Conservation (phyloP, 2,797 vertebrate species). For the Microctenopoma steveboyesi region DNA sequence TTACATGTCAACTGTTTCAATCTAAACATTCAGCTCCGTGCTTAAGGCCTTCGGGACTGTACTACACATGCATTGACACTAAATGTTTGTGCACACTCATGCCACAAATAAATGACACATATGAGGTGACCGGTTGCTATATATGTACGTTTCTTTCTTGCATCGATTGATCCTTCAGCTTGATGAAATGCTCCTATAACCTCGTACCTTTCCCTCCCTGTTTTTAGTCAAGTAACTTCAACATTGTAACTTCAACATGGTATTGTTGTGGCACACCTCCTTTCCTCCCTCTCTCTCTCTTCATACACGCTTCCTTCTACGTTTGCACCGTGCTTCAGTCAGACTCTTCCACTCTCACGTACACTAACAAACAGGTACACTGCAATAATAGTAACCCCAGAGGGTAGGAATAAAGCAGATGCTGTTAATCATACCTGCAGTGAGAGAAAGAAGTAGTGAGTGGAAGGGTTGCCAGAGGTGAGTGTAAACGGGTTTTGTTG, state of each 20-base stretch:
- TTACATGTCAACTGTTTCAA: slow-evolving; percentile 43
- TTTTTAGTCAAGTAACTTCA: slow-evolving; percentile 41
- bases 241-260: background rate
- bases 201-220: background rate
- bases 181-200: slow-evolving; percentile 1
- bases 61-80: slow-evolving; percentile 1
- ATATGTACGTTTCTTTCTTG: background rate
- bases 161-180: slow-evolving; percentile 18
- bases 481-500: slow-evolving; percentile 1
- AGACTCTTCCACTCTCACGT: slow-evolving; percentile 14
- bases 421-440: slow-evolving; percentile 64
- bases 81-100: background rate
- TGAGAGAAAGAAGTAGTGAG: slow-evolving; percentile 22
- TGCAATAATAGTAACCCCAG: slow-evolving; percentile 51
- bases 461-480: slow-evolving; percentile 17
- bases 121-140: slow-evolving; percentile 7
- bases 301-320: slow-evolving; percentile 55
- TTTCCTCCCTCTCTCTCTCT: slow-evolving; percentile 42
- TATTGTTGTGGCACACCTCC: slow-evolving; percentile 44
- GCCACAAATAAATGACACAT: background rate
- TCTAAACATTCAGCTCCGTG: slow-evolving; percentile 29
- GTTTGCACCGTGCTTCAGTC: slow-evolving; percentile 21
- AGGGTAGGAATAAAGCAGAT: slow-evolving; percentile 65
- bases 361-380: slow-evolving; percentile 25
- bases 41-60: slow-evolving; percentile 13